Conservation (phyloP, 1,140 invertebrate genomes). For the Musca vetustissima region DNA sequence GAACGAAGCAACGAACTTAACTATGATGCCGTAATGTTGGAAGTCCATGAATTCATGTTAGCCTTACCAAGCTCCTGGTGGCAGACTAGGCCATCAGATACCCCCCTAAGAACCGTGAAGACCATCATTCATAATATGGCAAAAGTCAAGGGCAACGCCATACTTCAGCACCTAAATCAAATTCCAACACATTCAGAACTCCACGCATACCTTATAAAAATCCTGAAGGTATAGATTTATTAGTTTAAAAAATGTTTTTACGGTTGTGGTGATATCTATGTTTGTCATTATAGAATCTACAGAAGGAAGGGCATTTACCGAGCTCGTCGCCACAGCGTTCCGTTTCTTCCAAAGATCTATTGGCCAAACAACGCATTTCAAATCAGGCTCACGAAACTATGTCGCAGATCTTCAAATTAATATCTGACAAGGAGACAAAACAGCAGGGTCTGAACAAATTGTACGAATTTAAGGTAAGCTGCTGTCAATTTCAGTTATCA, state of each 20-base stretch:
- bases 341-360: conserved; percentile 46
- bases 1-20: conserved; percentile 72
- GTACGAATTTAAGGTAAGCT: conserved; percentile 74
- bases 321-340: conserved; percentile 45
- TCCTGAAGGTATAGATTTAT: conserved; percentile 67
- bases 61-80: conserved; percentile 74
- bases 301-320: conserved; percentile 44
- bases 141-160: conserved; percentile 73
- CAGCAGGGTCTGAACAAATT: conserved; percentile 84
- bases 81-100: conserved; percentile 72
- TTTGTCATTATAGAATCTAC: conserved; percentile 43
- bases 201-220: conserved; percentile 75
- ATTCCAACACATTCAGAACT: conserved; percentile 84
- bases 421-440: conserved; percentile 85
- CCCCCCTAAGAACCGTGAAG: conserved; percentile 83
- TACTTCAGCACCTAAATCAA: conserved; percentile 75
- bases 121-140: conserved; percentile 86
- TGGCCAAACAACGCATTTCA: conserved; percentile 55
- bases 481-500: too few species aligned
- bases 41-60: conserved; percentile 76
- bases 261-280: conserved; percentile 16
- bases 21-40: conserved; percentile 72
- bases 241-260: conserved; percentile 19
- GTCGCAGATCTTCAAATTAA: conserved; percentile 89
- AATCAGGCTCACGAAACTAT: conserved; percentile 75